phyloP scores from a whole-genome alignment of 2,113 vertebrate genomes.

The Emydocephalus ijimae region DNA sequence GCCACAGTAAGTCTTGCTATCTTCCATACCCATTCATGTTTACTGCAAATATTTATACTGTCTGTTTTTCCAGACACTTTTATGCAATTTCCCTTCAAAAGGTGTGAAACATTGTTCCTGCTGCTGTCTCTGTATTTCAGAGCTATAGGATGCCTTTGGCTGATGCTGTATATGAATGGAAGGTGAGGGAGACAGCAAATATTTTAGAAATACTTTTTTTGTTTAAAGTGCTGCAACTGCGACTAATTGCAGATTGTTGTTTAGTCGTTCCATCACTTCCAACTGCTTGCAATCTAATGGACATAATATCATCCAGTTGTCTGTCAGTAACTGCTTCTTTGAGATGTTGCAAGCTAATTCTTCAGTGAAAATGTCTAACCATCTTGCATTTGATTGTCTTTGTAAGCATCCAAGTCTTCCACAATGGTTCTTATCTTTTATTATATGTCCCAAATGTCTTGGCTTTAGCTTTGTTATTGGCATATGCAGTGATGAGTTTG shows the following conservation, averaged over 20 bases:
- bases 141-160: constrained; percentile 9
- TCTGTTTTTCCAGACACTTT: background rate
- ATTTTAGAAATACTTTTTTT: background rate
- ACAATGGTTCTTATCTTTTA: background rate
- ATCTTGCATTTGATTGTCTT: background rate
- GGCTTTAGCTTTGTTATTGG: background rate
- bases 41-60: background rate
- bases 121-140: background rate
- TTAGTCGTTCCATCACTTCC: background rate
- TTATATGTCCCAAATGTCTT: background rate
- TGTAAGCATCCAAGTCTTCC: background rate
- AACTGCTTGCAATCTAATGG: background rate
- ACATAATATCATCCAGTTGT: background rate
- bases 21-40: background rate
- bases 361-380: background rate
- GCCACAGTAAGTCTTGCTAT: background rate
- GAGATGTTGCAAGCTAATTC: background rate
- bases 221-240: background rate
- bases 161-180: constrained; percentile 6
- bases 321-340: background rate
- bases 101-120: constrained; percentile 7
- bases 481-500: background rate
- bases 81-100: background rate
- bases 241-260: background rate
- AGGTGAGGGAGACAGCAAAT: background rate